Conservation (phyloP, 1,140 invertebrate species). For the Drosophila rhopaloa region DNA sequence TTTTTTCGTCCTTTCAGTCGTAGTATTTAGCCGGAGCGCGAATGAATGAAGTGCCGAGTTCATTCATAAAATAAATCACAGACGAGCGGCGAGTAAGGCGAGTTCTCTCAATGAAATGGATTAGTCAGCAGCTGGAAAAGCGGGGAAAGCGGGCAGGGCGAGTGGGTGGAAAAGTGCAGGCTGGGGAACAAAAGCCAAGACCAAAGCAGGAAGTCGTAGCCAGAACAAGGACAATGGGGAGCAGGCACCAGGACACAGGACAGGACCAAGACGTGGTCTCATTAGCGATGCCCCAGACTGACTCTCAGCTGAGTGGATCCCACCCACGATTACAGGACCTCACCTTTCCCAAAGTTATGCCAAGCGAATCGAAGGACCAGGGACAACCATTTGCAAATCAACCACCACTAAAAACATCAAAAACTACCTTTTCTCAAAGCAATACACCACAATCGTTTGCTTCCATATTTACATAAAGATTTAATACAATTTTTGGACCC, state of each 20-base stretch:
- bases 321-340: neutral
- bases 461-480: no score
- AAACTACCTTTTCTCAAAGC: no score
- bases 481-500: no score
- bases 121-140: slow-evolving; percentile 70
- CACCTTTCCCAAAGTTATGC: neutral
- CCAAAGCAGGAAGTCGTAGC: slow-evolving; percentile 66
- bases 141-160: neutral
- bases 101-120: slow-evolving; percentile 76
- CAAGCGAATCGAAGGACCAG: no score
- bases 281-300: slow-evolving; percentile 66
- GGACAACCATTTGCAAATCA: no score
- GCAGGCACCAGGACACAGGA: neutral
- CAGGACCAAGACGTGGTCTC: slow-evolving; percentile 55
- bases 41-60: slow-evolving; percentile 76
- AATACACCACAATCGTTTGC: no score
- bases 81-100: slow-evolving; percentile 22
- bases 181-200: slow-evolving; percentile 55
- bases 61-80: slow-evolving; percentile 79
- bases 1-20: slow-evolving; percentile 30
- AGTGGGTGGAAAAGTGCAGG: neutral
- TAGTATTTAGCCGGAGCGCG: slow-evolving; percentile 62
- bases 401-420: no score
- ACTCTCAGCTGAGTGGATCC: slow-evolving; percentile 5
- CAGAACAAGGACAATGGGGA: slow-evolving; percentile 47